Evolutionary conservation across 2,888 invertebrate genomes (phyloP).

Genomic region (Chymomyza caudatula): DNA sequence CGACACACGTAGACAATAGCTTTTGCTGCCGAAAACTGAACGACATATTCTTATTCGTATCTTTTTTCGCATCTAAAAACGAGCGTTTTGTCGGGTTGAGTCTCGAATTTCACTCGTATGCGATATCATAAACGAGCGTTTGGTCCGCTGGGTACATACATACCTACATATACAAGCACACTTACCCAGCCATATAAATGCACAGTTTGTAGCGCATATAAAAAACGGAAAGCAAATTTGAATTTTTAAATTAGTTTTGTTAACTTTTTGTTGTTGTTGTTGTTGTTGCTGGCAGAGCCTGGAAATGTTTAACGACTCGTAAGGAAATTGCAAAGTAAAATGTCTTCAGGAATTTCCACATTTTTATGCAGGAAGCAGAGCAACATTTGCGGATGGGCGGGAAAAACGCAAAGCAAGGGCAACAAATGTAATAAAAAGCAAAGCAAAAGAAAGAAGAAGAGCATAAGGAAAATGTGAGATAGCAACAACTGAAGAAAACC

Average conservation of each 20-base stretch:
- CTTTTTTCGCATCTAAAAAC: too few relatives aligned
- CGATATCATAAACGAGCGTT: too few relatives aligned
- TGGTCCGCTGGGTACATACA: too few relatives aligned
- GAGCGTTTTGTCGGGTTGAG: too few relatives aligned
- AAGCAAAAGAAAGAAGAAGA: conserved; percentile 24
- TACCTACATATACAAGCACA: conserved; percentile 10
- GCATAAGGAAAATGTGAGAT: conserved; percentile 12
- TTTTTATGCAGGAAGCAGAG: conserved; percentile 54
- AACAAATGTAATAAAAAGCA: conserved; percentile 58
- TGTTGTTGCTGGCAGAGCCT: conserved; percentile 43
- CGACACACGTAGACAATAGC: too few relatives aligned
- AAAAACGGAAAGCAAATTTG: conserved; percentile 75
- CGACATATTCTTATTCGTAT: too few relatives aligned
- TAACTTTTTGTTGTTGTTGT: conserved; percentile 57
- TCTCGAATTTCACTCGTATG: too few relatives aligned
- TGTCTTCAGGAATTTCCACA: conserved; percentile 69
- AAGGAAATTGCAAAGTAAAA: conserved; percentile 75
- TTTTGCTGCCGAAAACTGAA: too few relatives aligned
- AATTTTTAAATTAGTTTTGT: conserved; percentile 79
- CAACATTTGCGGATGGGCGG: conserved; percentile 7
- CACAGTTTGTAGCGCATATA: conserved; percentile 68
- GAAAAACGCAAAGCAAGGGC: background rate
- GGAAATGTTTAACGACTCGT: conserved; percentile 76
- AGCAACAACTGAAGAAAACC: conserved; percentile 47
- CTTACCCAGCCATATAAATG: conserved; percentile 58